Evolutionary conservation across 2,888 invertebrate species (phyloP).

Genomic region (Torymus tubicola): DNA sequence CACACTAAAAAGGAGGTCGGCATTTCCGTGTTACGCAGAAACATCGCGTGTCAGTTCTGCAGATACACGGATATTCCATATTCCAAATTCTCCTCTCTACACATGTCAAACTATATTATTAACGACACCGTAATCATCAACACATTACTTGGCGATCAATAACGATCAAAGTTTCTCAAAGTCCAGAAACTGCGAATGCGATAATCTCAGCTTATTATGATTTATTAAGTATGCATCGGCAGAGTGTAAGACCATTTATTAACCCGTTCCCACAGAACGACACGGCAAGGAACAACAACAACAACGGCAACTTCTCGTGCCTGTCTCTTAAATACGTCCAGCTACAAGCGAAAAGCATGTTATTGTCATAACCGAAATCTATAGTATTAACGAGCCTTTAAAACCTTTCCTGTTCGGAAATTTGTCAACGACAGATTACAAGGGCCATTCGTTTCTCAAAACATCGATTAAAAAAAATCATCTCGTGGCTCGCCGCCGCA

Average conservation of each 20-base stretch:
- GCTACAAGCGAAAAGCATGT: slow-evolving; percentile 45
- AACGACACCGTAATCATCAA: too few species aligned
- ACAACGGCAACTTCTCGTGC: not conserved
- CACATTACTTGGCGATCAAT: too few species aligned
- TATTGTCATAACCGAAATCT: slow-evolving; percentile 45
- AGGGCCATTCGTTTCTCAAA: slow-evolving; percentile 45
- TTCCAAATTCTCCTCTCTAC: too few species aligned
- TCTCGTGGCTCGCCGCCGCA: not conserved
- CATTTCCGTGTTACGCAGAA: too few species aligned
- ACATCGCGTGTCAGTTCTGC: too few species aligned
- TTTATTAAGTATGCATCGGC: slow-evolving; percentile 22
- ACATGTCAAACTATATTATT: too few species aligned
- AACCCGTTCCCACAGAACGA: slow-evolving; percentile 18
- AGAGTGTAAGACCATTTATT: slow-evolving; percentile 33
- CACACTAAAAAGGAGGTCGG: too few species aligned
- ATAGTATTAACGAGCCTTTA: slow-evolving; percentile 45
- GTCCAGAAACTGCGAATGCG: not conserved
- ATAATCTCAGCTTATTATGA: not conserved
- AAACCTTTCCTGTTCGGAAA: slow-evolving; percentile 25
- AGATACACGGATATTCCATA: too few species aligned
- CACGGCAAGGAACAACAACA: not conserved
- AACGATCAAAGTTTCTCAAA: too few species aligned
- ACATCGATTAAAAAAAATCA: slow-evolving; percentile 37
- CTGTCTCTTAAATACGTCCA: slow-evolving; percentile 16
- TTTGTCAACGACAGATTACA: slow-evolving; percentile 56